Conservation (phyloP, 2,797 vertebrate genomes). For the Clarias pachynema region DNA sequence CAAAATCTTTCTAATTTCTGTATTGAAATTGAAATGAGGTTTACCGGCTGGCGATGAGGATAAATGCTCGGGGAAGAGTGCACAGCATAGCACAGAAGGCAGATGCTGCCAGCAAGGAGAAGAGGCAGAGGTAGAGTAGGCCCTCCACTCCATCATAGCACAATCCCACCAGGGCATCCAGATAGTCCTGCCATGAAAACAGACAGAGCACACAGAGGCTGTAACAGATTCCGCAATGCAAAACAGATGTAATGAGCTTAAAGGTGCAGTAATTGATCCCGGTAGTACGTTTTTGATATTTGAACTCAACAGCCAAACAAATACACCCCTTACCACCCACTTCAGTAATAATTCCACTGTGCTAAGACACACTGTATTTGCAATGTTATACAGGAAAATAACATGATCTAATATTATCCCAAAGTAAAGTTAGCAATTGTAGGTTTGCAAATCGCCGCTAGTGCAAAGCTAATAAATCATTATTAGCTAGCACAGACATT, state of each 20-base stretch:
- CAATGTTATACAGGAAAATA: too few relatives aligned
- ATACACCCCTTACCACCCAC: too few relatives aligned
- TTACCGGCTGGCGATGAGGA: conserved; percentile 81
- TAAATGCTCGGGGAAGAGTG: conserved; percentile 79
- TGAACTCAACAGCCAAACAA: too few relatives aligned
- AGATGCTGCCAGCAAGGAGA: conserved; percentile 86
- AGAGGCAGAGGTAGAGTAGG: conserved; percentile 90
- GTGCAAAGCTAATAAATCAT: too few relatives aligned
- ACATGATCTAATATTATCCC: too few relatives aligned
- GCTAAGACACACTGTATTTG: too few relatives aligned
- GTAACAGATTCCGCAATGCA: neutral
- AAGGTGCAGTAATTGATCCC: neutral
- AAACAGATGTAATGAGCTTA: neutral
- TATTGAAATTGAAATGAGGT: neutral
- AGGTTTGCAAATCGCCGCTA: too few relatives aligned
- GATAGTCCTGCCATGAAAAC: conserved; percentile 82
- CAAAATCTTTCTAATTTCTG: neutral
- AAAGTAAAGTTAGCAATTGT: too few relatives aligned
- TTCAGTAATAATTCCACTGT: too few relatives aligned
- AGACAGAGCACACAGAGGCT: conserved; percentile 12
- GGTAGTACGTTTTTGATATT: too few relatives aligned
- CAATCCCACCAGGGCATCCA: conserved; percentile 88
- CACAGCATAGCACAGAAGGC: conserved; percentile 87
- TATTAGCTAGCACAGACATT: too few relatives aligned
- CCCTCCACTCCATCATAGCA: conserved; percentile 95